Evolutionary conservation across 2,888 invertebrate species (phyloP).

Genomic region (Scaptodrosophila latifasciaeformis): DNA sequence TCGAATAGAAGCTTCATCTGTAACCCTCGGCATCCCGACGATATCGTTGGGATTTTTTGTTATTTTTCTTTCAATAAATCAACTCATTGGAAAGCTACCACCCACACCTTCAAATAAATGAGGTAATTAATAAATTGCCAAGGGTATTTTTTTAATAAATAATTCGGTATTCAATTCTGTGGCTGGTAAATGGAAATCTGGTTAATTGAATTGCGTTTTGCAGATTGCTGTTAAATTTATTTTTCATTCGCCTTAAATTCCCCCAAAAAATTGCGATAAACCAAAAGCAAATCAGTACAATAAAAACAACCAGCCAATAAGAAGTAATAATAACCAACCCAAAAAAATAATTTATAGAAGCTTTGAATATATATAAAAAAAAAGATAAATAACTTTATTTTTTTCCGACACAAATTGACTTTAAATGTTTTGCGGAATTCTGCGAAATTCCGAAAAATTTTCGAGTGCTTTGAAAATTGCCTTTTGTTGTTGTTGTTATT

Average conservation of each 20-base stretch:
- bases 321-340: conserved; percentile 65
- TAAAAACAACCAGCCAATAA: conserved; percentile 25
- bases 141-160: too few species aligned
- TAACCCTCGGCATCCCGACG: too few species aligned
- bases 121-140: too few species aligned
- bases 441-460: conserved; percentile 48
- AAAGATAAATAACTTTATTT: too few species aligned
- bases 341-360: conserved; percentile 64
- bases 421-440: conserved; percentile 42
- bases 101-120: too few species aligned
- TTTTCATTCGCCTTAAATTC: conserved; percentile 44
- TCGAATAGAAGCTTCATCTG: too few species aligned
- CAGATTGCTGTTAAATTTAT: conserved; percentile 53
- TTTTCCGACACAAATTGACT: conserved; percentile 19
- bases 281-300: conserved; percentile 43
- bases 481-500: conserved; percentile 13
- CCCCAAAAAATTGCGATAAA: conserved; percentile 42
- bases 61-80: too few species aligned
- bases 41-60: too few species aligned
- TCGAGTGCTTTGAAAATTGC: conserved; percentile 48
- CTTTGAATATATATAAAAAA: too few species aligned
- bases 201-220: conserved; percentile 19
- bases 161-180: too few species aligned
- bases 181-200: too few species aligned
- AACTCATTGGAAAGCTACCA: too few species aligned